These are phyloP conservation scores for Zosterops japonicus DNA, from an alignment of 2,113 vertebrate species.

Conservation along the genomic window DNA sequence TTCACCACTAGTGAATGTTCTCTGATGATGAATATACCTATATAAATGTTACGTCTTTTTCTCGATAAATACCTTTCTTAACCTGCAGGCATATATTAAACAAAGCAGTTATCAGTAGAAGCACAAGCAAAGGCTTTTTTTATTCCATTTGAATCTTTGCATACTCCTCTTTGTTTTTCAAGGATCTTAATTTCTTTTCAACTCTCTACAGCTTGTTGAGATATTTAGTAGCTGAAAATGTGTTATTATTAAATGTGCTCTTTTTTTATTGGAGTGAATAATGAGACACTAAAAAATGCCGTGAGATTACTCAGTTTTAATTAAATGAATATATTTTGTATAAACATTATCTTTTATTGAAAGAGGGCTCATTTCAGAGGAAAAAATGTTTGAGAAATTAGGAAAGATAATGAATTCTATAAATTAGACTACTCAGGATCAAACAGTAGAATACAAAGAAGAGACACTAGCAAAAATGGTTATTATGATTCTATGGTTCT, in stretches of 20 bases:
- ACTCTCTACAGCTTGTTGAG: background rate
- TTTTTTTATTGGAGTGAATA: constrained; percentile 2
- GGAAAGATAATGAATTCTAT: background rate
- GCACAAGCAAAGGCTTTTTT: background rate
- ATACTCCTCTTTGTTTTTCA: background rate
- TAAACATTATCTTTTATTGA: background rate
- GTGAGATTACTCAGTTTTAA: background rate
- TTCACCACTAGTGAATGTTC: background rate
- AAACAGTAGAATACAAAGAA: background rate
- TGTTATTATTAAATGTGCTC: background rate
- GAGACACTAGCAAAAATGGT: background rate
- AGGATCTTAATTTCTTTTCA: background rate
- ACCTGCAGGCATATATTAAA: background rate
- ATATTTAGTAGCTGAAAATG: background rate
- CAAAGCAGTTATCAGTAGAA: background rate
- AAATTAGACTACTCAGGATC: background rate
- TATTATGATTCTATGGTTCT: background rate
- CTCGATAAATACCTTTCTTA: background rate
- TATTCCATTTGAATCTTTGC: background rate
- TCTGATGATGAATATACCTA: background rate
- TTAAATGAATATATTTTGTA: constrained; percentile 13
- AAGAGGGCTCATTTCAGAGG: background rate
- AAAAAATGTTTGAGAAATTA: background rate
- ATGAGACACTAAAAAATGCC: background rate
- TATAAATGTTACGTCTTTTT: background rate